Base-by-base conservation (phyloP, 2,113 vertebrate species). In the Potamarius usumacintae region DNA sequence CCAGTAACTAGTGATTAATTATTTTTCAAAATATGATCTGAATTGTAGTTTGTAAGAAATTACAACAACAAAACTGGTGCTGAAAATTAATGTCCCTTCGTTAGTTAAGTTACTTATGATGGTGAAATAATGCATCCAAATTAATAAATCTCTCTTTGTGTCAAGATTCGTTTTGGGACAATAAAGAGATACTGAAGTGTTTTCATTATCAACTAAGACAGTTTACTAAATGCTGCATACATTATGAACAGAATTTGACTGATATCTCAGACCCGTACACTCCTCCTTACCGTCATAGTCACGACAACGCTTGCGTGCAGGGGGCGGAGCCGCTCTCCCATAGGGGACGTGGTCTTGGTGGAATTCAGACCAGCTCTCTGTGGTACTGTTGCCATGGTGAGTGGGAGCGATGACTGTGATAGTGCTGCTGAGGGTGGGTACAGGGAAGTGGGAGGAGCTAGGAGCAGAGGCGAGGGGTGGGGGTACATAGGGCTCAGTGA, bases 321-420 rank as follows among this genome's bases (percentile, higher is more conserved):
- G 96, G 0, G 96, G 97, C 67, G 97, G 96, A 0, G 96, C 96
- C 20, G 94, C 96, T 92, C 97, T 96, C 78, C 91, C 94, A 9
- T 98, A 99, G 18, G 96, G 96, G 79, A 95, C 95, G 65, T 96
- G 97, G 83, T 98, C 97, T 86, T 97, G 96, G 85, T 93, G 96
- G 91, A 99, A 99, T 86, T 97, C 97, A 0, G 97, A 97, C 98
- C 98, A 99, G 88, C 97, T 99, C 94, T 99, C 98, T 7, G 96
- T 97, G 92, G 97, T 96, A 92, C 94, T 97, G 95, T 97, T 99
- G 89, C 96, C 96, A 87, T 98, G 97, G 92, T 99, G 97, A 92
- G 96, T 96, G 90, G 98, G 97, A 83, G 97, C 97, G 62, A 99
- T 98, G 86, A 99, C 97, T 3, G 97, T 99, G 87, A 99, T 98